These are phyloP conservation scores for Aphaenogaster floridana DNA, from an alignment of 1,140 invertebrate species.

Conservation along the genomic window DNA sequence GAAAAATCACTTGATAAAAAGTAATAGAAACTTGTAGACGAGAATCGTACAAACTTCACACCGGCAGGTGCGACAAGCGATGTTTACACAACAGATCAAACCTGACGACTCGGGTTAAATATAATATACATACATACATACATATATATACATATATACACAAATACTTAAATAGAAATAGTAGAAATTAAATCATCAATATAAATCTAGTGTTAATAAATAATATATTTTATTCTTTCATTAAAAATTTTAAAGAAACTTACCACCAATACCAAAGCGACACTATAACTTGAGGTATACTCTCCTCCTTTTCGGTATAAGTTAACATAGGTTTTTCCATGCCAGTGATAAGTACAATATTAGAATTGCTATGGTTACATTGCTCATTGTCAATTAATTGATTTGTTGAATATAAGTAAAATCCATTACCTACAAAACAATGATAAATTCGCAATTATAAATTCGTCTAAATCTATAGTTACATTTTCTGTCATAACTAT, in stretches of 20 bases:
- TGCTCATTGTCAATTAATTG: conserved; percentile 80
- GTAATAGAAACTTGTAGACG: too few species aligned
- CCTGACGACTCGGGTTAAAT: too few species aligned
- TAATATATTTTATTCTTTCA: too few species aligned
- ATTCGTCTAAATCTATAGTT: conserved; percentile 30
- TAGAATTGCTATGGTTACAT: conserved; percentile 71
- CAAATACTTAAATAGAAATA: too few species aligned
- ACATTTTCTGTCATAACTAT: not conserved
- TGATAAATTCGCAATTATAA: conserved; percentile 47
- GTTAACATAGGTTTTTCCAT: conserved; percentile 1
- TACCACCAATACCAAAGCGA: conserved; percentile 94
- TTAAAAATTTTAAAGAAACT: conserved; percentile 70
- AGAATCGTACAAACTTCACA: too few species aligned
- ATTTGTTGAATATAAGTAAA: conserved; percentile 88
- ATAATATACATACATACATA: too few species aligned
- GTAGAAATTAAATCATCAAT: too few species aligned
- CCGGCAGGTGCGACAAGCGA: too few species aligned
- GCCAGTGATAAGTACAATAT: not conserved
- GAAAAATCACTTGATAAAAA: too few species aligned
- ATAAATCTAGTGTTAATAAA: too few species aligned
- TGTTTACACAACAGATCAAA: too few species aligned
- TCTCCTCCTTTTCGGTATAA: conserved; percentile 78
- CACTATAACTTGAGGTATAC: conserved; percentile 88
- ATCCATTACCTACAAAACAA: conserved; percentile 88
- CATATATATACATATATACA: too few species aligned